Base-by-base conservation (phyloP, 2,888 invertebrate genomes). In the Hanleya hanleyi region DNA sequence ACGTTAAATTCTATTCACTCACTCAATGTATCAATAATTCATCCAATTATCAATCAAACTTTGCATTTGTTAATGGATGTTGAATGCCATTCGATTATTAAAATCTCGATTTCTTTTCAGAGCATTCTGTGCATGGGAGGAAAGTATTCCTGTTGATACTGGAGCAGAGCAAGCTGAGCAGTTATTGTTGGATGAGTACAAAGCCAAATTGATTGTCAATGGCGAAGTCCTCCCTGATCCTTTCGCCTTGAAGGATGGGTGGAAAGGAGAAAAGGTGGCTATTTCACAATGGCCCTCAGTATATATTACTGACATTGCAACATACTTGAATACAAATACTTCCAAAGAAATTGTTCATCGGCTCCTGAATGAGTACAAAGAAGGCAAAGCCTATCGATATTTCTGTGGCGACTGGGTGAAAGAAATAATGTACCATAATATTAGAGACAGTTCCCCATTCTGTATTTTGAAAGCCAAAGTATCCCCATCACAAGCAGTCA, bases 41-140 rank as follows among this genome's bases (percentile, higher is more conserved):
- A n/a, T n/a, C n/a, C n/a, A n/a, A n/a, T n/a, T n/a, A n/a, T n/a
- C n/a, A n/a, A n/a, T n/a, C n/a, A n/a, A n/a, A n/a, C n/a, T n/a
- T n/a, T n/a, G n/a, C n/a, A n/a, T 47, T 18, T 4, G 47, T 47
- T 47, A 22, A 47, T 47, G 47, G 47, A 5, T n/a, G 22, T 22
- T 47, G 22, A 47, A 47, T 47, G 47, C 22, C 22, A n/a, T 47
- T 47, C 22, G 2, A 22, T 47, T 47, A 5, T 5, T 47, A n/a
- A n/a, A n/a, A n/a, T n/a, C n/a, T 47, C 41, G 9, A 7, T 47
- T n/a, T 22, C 18, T 15, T 67, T 71, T n/a, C 70, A 75, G 71
- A 33, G 73, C 73, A 33, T 74, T 76, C 37, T 75, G 77, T 76
- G 71, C 66, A 32, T 74, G 77, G 75, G 75, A 77, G 50, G 71